phyloP scores from a whole-genome alignment of 2,113 vertebrate genomes.

The Mungos mungo region DNA sequence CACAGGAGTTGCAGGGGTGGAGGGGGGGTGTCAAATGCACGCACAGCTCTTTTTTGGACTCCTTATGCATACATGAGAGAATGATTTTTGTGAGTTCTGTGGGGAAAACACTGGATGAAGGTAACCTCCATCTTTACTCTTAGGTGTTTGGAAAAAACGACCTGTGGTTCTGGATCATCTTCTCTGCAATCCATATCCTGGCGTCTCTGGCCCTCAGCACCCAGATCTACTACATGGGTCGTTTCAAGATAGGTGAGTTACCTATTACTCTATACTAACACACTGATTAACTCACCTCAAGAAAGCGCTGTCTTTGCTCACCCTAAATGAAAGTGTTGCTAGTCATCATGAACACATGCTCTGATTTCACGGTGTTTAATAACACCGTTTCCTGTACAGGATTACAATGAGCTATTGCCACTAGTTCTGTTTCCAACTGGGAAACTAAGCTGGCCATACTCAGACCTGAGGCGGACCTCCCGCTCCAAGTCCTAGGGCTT shows the following conservation, averaged over 20 bases:
- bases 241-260: constrained; percentile 88
- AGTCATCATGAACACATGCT: background rate
- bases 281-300: background rate
- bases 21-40: background rate
- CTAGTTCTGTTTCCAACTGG: background rate
- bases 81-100: background rate
- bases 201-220: constrained; percentile 88
- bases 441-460: background rate
- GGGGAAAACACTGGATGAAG: background rate
- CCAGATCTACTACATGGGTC: constrained; percentile 91
- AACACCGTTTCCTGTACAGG: background rate
- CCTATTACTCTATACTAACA: background rate
- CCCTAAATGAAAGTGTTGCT: background rate
- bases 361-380: background rate
- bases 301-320: background rate
- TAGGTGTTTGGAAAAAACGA: constrained; percentile 89
- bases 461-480: background rate
- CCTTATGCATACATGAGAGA: background rate
- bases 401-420: background rate
- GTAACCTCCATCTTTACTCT: constrained; percentile 47
- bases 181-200: constrained; percentile 86
- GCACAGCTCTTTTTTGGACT: background rate
- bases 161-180: constrained; percentile 88
- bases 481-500: background rate
- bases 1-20: background rate